These are phyloP conservation scores for Mormyrops boulengeri DNA, from an alignment of 2,797 vertebrate species.

Conservation along the genomic window DNA sequence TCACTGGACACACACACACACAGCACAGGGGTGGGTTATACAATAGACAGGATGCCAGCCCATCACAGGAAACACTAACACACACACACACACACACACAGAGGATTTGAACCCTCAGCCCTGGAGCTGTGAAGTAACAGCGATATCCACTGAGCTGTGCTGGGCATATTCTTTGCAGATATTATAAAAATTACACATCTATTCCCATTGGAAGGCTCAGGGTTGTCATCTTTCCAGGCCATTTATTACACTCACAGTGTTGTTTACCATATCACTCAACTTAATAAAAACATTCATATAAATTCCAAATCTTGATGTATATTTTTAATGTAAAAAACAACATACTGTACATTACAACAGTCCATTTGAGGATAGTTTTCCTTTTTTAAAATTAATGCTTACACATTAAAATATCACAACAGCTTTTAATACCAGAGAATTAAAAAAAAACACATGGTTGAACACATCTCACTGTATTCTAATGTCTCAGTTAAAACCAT, in stretches of 20 bases:
- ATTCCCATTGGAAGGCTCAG: background rate
- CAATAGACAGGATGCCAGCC: background rate
- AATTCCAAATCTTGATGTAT: slow-evolving; percentile 57
- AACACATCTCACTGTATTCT: slow-evolving; percentile 40
- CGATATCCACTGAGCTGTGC: background rate
- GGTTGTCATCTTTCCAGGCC: background rate
- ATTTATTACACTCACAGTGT: background rate
- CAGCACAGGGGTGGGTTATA: background rate
- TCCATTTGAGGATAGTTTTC: slow-evolving; percentile 43
- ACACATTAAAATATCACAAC: slow-evolving; percentile 66
- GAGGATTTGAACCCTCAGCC: background rate
- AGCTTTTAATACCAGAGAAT: slow-evolving; percentile 52
- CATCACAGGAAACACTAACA: background rate
- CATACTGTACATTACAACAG: slow-evolving; percentile 60
- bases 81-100: background rate
- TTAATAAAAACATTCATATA: slow-evolving; percentile 26
- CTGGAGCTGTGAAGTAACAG: background rate
- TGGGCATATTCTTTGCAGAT: background rate
- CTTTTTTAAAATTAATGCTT: slow-evolving; percentile 35
- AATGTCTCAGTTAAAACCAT: slow-evolving; percentile 13
- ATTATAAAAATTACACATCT: background rate
- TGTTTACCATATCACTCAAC: background rate
- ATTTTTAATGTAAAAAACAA: slow-evolving; percentile 61
- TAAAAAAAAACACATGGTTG: slow-evolving; percentile 36
- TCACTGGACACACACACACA: background rate